A percentile compares a stretch with the other conserved stretches of the same genome.
These are phyloP conservation scores for Turritopsis dohrnii DNA, from an alignment of 30 jellyfish, hydroid and myxozoan genomes.

Conservation along the genomic window DNA sequence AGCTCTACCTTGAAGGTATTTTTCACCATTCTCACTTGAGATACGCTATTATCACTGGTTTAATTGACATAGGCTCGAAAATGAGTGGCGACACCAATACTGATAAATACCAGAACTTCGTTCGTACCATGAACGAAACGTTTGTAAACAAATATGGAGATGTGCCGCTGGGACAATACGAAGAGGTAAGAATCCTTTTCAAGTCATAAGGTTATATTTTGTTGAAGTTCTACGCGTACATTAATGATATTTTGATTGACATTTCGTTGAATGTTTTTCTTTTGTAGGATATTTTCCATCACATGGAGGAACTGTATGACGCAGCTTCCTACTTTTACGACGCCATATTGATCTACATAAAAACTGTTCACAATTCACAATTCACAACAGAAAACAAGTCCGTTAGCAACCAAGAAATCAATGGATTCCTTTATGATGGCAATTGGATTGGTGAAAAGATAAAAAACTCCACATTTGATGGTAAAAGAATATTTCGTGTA, in stretches of 20 bases:
- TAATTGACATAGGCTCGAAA: background rate
- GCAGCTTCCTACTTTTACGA: conserved; percentile 28
- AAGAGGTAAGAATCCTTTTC: background rate
- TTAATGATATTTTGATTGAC: no score
- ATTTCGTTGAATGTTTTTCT: background rate
- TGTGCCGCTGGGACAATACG: background rate
- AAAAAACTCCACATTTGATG: conserved; percentile 2
- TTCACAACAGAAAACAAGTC: background rate
- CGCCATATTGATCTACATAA: conserved; percentile 21
- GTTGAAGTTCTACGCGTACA: no score
- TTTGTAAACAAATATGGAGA: background rate
- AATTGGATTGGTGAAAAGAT: background rate
- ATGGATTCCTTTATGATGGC: background rate
- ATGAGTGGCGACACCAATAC: background rate
- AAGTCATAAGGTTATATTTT: no score
- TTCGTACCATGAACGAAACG: background rate
- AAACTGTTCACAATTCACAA: background rate
- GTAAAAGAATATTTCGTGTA: background rate
- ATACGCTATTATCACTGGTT: background rate
- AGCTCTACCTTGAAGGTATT: background rate
- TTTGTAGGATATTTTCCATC: background rate
- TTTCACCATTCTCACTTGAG: background rate
- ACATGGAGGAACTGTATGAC: background rate
- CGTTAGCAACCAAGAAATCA: background rate
- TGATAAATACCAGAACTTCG: background rate